These are phyloP conservation scores for Hormaphis cornu DNA, from an alignment of 1,140 invertebrate species.

Conservation along the genomic window DNA sequence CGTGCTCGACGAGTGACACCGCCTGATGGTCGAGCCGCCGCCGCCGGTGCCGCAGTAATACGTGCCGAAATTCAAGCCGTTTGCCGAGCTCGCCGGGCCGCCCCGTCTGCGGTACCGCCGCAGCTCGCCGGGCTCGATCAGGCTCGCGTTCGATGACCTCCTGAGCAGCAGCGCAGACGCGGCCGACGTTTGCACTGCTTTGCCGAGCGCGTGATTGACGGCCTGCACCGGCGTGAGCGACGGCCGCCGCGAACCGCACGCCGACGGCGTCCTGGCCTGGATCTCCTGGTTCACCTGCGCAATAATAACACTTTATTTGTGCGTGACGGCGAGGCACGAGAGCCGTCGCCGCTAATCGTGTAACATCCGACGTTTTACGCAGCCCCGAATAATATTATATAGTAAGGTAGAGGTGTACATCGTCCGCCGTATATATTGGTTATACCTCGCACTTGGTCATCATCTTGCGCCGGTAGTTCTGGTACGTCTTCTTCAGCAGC, in stretches of 20 bases:
- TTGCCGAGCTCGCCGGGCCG: slow-evolving; percentile 40
- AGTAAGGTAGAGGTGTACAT: too few relatives aligned
- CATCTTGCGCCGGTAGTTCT: slow-evolving; percentile 71
- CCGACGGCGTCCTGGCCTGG: slow-evolving; percentile 64
- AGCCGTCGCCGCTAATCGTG: too few relatives aligned
- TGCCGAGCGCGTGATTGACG: slow-evolving; percentile 53
- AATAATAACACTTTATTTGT: too few relatives aligned
- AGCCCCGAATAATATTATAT: too few relatives aligned
- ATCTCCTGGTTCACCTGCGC: slow-evolving; percentile 62
- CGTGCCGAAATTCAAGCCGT: slow-evolving; percentile 35
- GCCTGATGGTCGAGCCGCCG: background rate
- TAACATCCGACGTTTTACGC: too few relatives aligned
- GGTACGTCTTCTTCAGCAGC: slow-evolving; percentile 56
- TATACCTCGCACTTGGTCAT: slow-evolving; percentile 66
- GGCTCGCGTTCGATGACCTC: slow-evolving; percentile 8
- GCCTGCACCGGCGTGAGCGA: slow-evolving; percentile 49
- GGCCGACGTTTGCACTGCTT: slow-evolving; percentile 54
- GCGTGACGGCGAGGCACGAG: too few relatives aligned
- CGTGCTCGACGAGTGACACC: background rate
- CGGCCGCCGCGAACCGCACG: slow-evolving; percentile 60
- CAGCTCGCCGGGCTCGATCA: slow-evolving; percentile 29
- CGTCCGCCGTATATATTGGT: too few relatives aligned
- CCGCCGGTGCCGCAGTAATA: slow-evolving; percentile 34
- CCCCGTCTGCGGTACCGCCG: slow-evolving; percentile 42
- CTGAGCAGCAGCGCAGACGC: slow-evolving; percentile 42